These are phyloP conservation scores for Poecilobothrus nobilitatus DNA, from an alignment of 2,888 invertebrate species.

Conservation along the genomic window DNA sequence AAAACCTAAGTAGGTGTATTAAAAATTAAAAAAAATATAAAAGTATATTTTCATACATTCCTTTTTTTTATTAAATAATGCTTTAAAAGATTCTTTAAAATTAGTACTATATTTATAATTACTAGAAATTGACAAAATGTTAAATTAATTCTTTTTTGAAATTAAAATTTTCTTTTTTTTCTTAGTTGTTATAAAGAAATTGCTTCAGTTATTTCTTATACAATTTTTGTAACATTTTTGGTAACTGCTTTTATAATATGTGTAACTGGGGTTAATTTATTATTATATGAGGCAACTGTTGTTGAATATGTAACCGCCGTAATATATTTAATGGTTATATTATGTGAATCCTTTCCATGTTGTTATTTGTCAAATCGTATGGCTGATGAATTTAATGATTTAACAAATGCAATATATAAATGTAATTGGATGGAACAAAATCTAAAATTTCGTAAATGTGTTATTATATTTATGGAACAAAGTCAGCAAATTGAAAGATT, in stretches of 20 bases:
- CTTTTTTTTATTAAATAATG: too few relatives aligned
- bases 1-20: too few relatives aligned
- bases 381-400: slow-evolving; percentile 23
- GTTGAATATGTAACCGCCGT: slow-evolving; percentile 22
- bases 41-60: too few relatives aligned
- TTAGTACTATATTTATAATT: too few relatives aligned
- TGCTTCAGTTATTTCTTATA: slow-evolving; percentile 25
- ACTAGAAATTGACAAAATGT: too few relatives aligned
- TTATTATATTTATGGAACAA: neutral
- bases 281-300: slow-evolving; percentile 25
- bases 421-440: slow-evolving; percentile 10
- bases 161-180: neutral
- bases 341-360: slow-evolving; percentile 26
- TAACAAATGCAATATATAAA: slow-evolving; percentile 14
- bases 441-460: slow-evolving; percentile 9
- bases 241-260: slow-evolving; percentile 25
- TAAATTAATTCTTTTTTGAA: too few relatives aligned
- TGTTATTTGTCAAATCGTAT: slow-evolving; percentile 27
- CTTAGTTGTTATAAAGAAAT: slow-evolving; percentile 17
- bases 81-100: too few relatives aligned
- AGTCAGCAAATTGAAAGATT: neutral
- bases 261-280: slow-evolving; percentile 27
- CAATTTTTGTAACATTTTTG: slow-evolving; percentile 28
- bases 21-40: too few relatives aligned
- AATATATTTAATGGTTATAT: slow-evolving; percentile 24